Conservation (phyloP, 2,113 vertebrate species). For the Sylvietta virens region DNA sequence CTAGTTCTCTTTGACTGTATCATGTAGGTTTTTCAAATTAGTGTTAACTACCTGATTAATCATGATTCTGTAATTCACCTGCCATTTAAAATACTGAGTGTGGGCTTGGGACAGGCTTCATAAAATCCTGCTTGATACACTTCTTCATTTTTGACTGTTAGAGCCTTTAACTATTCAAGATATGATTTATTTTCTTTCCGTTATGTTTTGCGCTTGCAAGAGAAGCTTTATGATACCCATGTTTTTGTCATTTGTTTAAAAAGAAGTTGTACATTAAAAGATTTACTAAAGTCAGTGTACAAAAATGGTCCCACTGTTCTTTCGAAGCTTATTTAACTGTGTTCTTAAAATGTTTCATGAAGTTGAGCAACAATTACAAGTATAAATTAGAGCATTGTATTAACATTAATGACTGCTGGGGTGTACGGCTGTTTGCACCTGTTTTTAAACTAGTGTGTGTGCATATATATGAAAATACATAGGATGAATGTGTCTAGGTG, state of each 20-base stretch:
- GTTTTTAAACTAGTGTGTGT: not conserved
- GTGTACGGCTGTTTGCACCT: not conserved
- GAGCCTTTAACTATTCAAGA: not conserved
- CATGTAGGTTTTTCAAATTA: not conserved
- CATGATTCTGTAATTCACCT: not conserved
- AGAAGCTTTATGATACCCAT: not conserved
- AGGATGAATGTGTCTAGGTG: not conserved
- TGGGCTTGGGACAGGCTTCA: not conserved
- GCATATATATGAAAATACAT: not conserved
- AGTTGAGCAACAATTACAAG: not conserved
- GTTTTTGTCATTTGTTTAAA: not conserved
- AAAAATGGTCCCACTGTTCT: not conserved
- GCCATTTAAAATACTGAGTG: not conserved
- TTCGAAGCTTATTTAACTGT: not conserved
- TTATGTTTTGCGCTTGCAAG: not conserved
- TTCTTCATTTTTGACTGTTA: not conserved
- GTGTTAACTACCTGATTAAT: not conserved
- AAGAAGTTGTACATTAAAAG: not conserved
- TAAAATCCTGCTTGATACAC: not conserved
- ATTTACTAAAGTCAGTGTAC: not conserved
- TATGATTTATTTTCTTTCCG: not conserved
- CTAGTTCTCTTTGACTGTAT: not conserved
- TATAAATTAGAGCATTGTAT: not conserved
- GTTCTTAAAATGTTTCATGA: not conserved
- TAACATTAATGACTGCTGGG: not conserved